Evolutionary conservation across 2,888 invertebrate species (phyloP), one percentile per base, ranked within the genome.

Genomic region (Phaedon cochleariae): DNA sequence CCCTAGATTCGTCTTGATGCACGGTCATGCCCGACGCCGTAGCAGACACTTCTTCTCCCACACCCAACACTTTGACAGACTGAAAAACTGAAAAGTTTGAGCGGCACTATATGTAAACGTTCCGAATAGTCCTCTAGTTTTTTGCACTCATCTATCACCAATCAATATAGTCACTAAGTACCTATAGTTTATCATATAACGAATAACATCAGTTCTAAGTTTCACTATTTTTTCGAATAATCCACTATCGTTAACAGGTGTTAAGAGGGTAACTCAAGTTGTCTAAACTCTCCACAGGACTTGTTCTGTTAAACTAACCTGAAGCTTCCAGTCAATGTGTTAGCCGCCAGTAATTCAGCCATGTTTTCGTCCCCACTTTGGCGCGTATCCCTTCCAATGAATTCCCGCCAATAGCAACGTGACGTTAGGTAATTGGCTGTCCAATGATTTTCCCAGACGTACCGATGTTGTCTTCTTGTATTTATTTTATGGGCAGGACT

Each of bases 1-100:
- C 81, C 78, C 82, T 76, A 61, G 80, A 74, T 74, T 83, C 84
- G 82, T 83, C 83, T 77, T 84, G n/a, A n/a, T n/a, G 84, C 78
- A 84, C 84, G 81, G 84, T 84, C 84, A 84, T 84, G 80, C 83
- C 84, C 82, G 80, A 76, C 79, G 80, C 81, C 81, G 80, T 78
- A 79, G 80, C 76, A 74, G 79, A 77, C 79, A 79, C 78, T 73
- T 77, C 77, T 69, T 80, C 82, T 69, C 81, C 78, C 74, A 81
- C 72, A 77, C 81, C 80, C 81, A 82, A 83, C 83, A 83, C 83
- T 78, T 82, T 79, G 78, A 63, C 59, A 55, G 68, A 61, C 53
- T 54, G 58, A 37, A 64, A 34, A 54, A 61, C 53, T 54, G 58
- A 37, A 64, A 34, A 54, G 46, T 61, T 18, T 7, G n/a, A 12